phyloP scores from a whole-genome alignment of 2,888 invertebrate species.

The Caenorhabditis angaria region DNA sequence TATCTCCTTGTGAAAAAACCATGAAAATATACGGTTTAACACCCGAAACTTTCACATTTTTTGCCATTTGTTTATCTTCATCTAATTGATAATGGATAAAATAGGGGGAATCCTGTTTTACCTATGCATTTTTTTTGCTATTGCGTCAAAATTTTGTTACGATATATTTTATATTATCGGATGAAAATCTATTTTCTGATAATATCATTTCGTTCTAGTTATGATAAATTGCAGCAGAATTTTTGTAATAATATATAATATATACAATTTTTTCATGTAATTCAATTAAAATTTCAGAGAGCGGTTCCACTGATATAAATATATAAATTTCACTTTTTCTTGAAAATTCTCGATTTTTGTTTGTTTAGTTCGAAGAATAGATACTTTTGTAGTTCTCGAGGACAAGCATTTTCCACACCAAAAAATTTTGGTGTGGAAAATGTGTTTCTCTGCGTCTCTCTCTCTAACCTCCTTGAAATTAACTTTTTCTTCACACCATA shows the following conservation, averaged over 20 bases:
- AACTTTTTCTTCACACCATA: not conserved
- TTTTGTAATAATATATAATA: not conserved
- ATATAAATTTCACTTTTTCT: not conserved
- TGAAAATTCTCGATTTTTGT: not conserved
- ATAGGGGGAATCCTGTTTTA: not conserved
- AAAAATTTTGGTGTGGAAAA: too few species aligned
- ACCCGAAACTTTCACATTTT: not conserved
- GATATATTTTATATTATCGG: not conserved
- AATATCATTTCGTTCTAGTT: not conserved
- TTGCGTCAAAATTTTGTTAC: not conserved
- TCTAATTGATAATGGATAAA: conserved; percentile 2
- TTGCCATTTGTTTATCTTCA: not conserved
- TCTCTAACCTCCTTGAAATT: not conserved
- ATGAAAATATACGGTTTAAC: too few species aligned
- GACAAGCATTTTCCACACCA: not conserved
- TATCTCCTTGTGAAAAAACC: too few species aligned
- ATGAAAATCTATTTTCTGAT: not conserved
- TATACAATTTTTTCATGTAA: too few species aligned
- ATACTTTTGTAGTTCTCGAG: not conserved
- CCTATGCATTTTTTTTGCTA: not conserved
- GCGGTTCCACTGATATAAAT: conserved; percentile 1
- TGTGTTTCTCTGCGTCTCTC: not conserved
- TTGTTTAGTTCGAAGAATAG: conserved; percentile 4
- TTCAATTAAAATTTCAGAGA: not conserved
- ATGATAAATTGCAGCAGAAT: not conserved